phyloP scores from a whole-genome alignment of 2,797 vertebrate species.

The Columba guinea region DNA sequence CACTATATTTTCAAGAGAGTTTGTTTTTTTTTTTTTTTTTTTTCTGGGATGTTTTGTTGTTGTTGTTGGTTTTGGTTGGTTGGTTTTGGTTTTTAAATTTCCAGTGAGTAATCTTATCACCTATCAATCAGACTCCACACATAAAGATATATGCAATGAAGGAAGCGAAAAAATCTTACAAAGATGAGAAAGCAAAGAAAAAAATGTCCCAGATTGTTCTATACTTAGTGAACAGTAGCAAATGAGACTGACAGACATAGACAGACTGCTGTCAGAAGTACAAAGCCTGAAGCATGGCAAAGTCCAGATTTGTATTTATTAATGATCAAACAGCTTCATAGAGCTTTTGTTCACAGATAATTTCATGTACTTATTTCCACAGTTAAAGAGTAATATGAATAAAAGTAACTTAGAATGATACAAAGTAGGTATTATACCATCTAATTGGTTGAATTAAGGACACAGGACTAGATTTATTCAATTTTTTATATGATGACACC shows the following conservation, averaged over 20 bases:
- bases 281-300: background rate
- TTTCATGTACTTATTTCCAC: background rate
- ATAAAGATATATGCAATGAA: background rate
- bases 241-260: background rate
- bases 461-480: background rate
- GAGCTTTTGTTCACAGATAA: background rate
- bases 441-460: background rate
- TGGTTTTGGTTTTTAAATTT: background rate
- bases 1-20: background rate
- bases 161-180: background rate
- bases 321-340: background rate
- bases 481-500: background rate
- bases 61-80: too few relatives aligned
- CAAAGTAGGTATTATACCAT: accelerated
- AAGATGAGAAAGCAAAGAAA: background rate
- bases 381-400: background rate
- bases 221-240: background rate
- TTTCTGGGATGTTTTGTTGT: background rate
- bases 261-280: background rate
- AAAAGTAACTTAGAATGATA: background rate
- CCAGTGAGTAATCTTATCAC: background rate
- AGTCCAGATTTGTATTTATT: background rate
- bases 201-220: background rate
- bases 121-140: background rate
- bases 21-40: background rate